Conservation (phyloP, 2,113 vertebrate species). For the Pithys albifrons region DNA sequence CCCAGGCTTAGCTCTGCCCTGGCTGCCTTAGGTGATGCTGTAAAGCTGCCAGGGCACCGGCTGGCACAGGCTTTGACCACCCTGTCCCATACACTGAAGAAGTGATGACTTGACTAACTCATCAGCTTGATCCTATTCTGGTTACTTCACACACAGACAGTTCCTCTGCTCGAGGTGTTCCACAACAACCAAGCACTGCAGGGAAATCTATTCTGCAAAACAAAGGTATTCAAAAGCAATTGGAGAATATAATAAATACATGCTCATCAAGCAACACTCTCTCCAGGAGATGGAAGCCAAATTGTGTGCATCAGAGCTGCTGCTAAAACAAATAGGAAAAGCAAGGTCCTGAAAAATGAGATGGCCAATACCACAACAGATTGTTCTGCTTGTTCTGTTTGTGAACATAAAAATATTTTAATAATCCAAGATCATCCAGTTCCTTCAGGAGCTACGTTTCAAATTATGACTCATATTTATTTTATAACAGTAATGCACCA, state of each 20-base stretch:
- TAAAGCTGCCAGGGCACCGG: not conserved
- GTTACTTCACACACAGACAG: not conserved
- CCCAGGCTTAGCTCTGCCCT: not conserved
- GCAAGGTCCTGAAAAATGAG: not conserved
- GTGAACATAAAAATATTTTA: not conserved
- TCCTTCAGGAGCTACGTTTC: not conserved
- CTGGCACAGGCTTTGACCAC: not conserved
- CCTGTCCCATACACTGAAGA: not conserved
- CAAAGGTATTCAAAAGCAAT: not conserved
- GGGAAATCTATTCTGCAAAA: not conserved
- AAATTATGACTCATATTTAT: not conserved
- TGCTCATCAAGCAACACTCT: not conserved
- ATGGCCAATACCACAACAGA: not conserved
- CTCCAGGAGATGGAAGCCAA: not conserved
- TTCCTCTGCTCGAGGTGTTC: accelerated
- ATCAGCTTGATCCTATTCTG: not conserved
- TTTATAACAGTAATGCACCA: not conserved
- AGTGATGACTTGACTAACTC: not conserved
- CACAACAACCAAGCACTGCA: not conserved
- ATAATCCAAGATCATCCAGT: not conserved
- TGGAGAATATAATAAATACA: not conserved
- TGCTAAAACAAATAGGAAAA: not conserved
- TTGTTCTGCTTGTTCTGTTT: not conserved
- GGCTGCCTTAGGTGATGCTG: too few relatives aligned
- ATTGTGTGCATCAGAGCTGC: not conserved